Conservation (phyloP, 2,888 invertebrate species). For the Punctoribates punctum region DNA sequence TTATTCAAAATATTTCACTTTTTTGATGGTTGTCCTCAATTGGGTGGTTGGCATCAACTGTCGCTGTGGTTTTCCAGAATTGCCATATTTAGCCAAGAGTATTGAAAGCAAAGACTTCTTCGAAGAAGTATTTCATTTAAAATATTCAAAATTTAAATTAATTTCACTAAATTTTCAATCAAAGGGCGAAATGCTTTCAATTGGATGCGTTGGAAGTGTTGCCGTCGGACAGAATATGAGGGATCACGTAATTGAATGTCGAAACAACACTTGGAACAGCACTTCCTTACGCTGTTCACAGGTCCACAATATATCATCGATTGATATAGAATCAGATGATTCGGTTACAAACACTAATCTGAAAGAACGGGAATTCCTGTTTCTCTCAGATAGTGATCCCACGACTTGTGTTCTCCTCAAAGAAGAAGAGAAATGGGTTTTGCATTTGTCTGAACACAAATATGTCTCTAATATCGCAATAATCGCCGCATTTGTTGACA, state of each 20-base stretch:
- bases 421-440: slow-evolving; percentile 23
- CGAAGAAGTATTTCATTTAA: slow-evolving; percentile 14
- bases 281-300: slow-evolving; percentile 23
- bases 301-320: neutral
- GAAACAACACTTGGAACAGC: slow-evolving; percentile 19
- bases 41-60: slow-evolving; percentile 1
- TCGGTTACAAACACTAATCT: neutral
- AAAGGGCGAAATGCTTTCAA: neutral
- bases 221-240: neutral
- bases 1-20: neutral
- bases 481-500: neutral
- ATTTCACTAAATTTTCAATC: neutral
- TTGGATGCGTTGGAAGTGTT: slow-evolving; percentile 1
- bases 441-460: slow-evolving; percentile 10
- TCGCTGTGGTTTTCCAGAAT: slow-evolving; percentile 40
- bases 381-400: slow-evolving; percentile 12
- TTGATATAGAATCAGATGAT: neutral
- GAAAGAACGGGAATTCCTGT: slow-evolving; percentile 5
- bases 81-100: slow-evolving; percentile 23
- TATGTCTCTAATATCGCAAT: slow-evolving; percentile 7
- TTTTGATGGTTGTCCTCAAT: neutral
- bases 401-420: slow-evolving; percentile 23
- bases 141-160: neutral
- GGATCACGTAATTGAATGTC: neutral
- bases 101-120: slow-evolving; percentile 20